A percentile compares a stretch with the other conserved stretches of the same genome.
Conservation (phyloP, 2,113 vertebrate genomes). For the Trichomycterus rosablanca region DNA sequence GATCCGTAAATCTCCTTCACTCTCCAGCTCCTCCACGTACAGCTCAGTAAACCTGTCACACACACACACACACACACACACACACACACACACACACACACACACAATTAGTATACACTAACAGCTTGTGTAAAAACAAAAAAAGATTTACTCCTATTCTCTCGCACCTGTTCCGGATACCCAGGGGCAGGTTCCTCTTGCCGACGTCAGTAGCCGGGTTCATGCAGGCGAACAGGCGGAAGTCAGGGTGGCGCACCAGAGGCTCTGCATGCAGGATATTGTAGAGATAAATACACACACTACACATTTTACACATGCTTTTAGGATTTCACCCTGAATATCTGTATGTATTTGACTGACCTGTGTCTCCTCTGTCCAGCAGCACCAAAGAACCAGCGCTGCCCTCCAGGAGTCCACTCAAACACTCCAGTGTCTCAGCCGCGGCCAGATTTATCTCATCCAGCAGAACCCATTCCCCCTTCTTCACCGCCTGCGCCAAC, state of each 20-base stretch:
- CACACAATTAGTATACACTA: background rate
- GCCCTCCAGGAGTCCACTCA: conserved; percentile 93
- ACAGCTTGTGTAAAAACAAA: background rate
- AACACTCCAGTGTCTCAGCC: conserved; percentile 90
- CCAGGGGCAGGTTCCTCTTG: conserved; percentile 91
- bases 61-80: background rate
- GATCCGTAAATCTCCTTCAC: conserved; percentile 82
- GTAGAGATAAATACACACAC: too few species aligned
- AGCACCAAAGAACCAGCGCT: conserved; percentile 83
- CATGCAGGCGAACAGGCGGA: conserved; percentile 95
- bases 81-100: background rate
- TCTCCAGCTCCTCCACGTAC: conserved; percentile 90
- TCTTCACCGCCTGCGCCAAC: conserved; percentile 87
- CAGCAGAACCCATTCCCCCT: conserved; percentile 93
- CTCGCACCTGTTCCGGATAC: conserved; percentile 89
- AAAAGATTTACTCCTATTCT: background rate
- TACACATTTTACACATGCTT: background rate
- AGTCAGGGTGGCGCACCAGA: conserved; percentile 84
- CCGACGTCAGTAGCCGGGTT: conserved; percentile 97
- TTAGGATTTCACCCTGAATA: background rate
- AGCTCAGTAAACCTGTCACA: conserved; percentile 87
- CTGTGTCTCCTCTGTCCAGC: conserved; percentile 91
- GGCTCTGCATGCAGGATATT: conserved; percentile 67
- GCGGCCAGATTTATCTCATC: conserved; percentile 97
- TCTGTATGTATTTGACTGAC: conserved; percentile 53